Base-by-base conservation (phyloP, 2,888 invertebrate species). In the Coenonympha arcania region DNA sequence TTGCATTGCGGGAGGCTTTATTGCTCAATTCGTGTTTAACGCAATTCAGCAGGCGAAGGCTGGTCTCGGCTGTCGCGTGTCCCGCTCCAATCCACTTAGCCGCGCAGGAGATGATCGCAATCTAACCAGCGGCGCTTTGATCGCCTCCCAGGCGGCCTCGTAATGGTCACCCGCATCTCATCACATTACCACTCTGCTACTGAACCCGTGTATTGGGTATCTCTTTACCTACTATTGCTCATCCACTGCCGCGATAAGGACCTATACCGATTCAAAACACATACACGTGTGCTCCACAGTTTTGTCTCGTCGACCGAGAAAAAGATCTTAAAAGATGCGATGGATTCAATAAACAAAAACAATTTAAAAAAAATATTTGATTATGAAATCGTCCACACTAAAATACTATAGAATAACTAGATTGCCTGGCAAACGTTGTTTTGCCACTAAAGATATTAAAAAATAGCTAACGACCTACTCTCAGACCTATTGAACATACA, bases 11-110 rank as follows among this genome's bases (percentile, higher is more conserved):
- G 76, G 66, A 74, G 72, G 78, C 74, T 85, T 85, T 87, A 86
- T 86, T 85, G 84, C 84, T 86, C 87, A 86, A 86, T 87, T 86
- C 85, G 83, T 85, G 84, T 85, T 86, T 84, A 85, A 83, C 81
- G 65, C 69, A 67, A 66, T 71, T 65, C 66, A 46, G 51, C 58
- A 60, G 67, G 68, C 62, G 68, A n/a, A n/a, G n/a, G n/a, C n/a
- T 68, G 65, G 62, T 62, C 64, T 65, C 65, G 68, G 62, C 66
- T 67, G 59, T 73, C 76, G 82, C 83, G 85, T 79, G 75, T 80
- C 79, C 79, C 78, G 71, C 81, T 79, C 73, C 85, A 85, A 85
- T 85, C 83, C 84, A 85, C 85, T 85, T 84, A 85, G 82, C 71
- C 74, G 72, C 67, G 67, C 68, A 69, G 73, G 31, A 52, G 71